A percentile compares a stretch with the other conserved stretches of the same genome.
Evolutionary conservation across 2,797 vertebrate species (phyloP).

Genomic region (Hapalemur alaotrensis): DNA sequence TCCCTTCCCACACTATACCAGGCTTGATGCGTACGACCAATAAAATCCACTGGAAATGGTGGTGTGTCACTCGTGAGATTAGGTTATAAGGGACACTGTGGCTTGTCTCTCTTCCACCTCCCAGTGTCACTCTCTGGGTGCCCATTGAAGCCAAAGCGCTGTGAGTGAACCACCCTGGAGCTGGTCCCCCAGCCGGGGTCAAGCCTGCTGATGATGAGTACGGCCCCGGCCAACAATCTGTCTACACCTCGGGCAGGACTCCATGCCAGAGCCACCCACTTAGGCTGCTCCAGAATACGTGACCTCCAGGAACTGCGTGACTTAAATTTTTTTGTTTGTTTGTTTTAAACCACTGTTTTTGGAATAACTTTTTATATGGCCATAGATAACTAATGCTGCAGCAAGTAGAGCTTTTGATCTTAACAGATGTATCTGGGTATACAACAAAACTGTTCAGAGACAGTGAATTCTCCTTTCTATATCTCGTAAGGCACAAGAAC

Average conservation of each 20-base stretch:
- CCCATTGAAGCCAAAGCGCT: not conserved
- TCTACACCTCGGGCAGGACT: not conserved
- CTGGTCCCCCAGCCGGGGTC: too few relatives aligned
- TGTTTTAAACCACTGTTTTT: not conserved
- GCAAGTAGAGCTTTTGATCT: not conserved
- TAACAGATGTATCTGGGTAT: not conserved
- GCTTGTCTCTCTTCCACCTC: not conserved
- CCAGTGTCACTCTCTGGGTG: too few relatives aligned
- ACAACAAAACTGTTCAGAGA: not conserved
- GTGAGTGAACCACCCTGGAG: not conserved
- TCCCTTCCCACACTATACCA: too few relatives aligned
- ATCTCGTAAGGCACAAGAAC: not conserved
- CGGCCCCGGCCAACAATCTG: too few relatives aligned
- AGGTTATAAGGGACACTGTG: not conserved
- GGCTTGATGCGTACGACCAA: not conserved
- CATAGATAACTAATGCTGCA: not conserved
- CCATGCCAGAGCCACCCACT: not conserved
- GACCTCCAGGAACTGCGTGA: not conserved
- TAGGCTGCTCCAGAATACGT: not conserved
- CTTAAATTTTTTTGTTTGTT: not conserved
- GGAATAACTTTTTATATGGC: not conserved
- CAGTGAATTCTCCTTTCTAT: not conserved
- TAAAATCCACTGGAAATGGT: not conserved
- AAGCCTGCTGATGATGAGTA: not conserved
- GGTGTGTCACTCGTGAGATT: not conserved